Evolutionary conservation across 2,888 invertebrate species (phyloP), one percentile per base, ranked within the genome.

Genomic region (Nesidiocoris tenuis): DNA sequence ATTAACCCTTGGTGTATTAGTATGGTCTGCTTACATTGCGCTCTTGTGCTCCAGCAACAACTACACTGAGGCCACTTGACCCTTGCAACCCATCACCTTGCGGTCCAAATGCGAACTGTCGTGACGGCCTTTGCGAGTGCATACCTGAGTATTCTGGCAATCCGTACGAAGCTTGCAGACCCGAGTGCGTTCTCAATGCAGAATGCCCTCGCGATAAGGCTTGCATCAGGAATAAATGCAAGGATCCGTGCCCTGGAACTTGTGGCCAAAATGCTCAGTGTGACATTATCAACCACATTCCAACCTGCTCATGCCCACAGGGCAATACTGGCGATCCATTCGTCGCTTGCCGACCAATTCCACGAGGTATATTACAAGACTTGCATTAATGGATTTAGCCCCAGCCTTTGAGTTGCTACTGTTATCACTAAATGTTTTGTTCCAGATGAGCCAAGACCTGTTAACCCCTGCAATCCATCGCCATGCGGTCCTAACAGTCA

Each of bases 1-100:
- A 54, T 54, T 16, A 7, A 54, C 16, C n/a, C 54, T 54, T 54
- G 54, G 16, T 54, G 16, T 12, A 12, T 54, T 54, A 54, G 9
- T 12, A 54, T 54, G 54, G 54, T 16, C 16, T 54, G 54, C 7
- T n/a, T 16, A 54, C 16, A 54, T 54, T 54, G 7, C 9, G 54
- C 54, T 16, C 54, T 7, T 12, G 54, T 54, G 9, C 71, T 83
- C 83, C 81, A 81, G 82, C 81, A 80, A 81, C 81, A 78, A 80
- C 82, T 77, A 77, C 79, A 68, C 81, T 79, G 61, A 66, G 39
- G 19, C 61, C 74, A 2, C 21, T 74, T 1, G 90, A 90, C 81
- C 93, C 93, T 0, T 94, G 94, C 82, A 90, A 93, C 82, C 93
- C 94, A 74, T 93, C 93, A 55, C 94, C 94, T 0, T 95, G 95